phyloP scores from a whole-genome alignment of 2,888 invertebrate species.

The Vesta saturnalis region DNA sequence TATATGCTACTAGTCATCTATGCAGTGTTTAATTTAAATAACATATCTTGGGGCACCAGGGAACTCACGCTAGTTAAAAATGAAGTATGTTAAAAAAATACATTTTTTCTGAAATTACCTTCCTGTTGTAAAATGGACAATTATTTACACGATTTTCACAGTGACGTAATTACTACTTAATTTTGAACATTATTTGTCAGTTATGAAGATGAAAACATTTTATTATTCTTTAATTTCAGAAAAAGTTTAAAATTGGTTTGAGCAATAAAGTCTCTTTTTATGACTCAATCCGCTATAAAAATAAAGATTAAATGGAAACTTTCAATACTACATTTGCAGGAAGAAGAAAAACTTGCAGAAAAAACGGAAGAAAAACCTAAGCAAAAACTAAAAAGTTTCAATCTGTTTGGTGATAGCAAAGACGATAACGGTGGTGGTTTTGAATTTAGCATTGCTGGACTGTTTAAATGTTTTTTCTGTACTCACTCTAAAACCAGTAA shows the following conservation, averaged over 20 bases:
- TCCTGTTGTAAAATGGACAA: neutral
- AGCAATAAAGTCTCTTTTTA: too few species aligned
- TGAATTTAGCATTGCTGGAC: slow-evolving; percentile 65
- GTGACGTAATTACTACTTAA: neutral
- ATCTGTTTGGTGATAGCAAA: slow-evolving; percentile 52
- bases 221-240: neutral
- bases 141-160: neutral
- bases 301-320: neutral
- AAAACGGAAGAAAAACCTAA: slow-evolving; percentile 78
- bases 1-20: slow-evolving; percentile 93
- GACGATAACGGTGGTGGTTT: slow-evolving; percentile 63
- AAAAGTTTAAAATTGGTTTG: too few species aligned
- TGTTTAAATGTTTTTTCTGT: slow-evolving; percentile 67
- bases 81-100: neutral
- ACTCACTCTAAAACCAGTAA: slow-evolving; percentile 61
- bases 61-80: slow-evolving; percentile 68
- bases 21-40: slow-evolving; percentile 91
- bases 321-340: neutral
- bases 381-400: slow-evolving; percentile 67
- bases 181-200: neutral
- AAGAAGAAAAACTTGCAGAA: slow-evolving; percentile 10
- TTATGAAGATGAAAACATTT: neutral
- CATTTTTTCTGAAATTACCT: neutral
- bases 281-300: too few species aligned
- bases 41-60: slow-evolving; percentile 94